Percentiles rank a stretch among this genome's conserved stretches.
phyloP scores from a whole-genome alignment of 2,113 vertebrate species.

The Phylloscopus trochiloides region DNA sequence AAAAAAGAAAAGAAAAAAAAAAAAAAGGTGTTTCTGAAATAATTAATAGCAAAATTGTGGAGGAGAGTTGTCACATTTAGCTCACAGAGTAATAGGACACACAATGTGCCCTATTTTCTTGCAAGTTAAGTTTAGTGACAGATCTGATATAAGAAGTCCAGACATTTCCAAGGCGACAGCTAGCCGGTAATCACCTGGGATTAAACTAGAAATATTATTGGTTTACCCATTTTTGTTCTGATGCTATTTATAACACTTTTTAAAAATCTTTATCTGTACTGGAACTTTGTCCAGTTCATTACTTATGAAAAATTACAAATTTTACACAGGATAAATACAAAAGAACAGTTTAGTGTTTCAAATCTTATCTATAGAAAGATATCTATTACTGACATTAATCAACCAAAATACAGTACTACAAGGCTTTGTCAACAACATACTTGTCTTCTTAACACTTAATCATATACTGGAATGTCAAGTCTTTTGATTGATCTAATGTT shows the following conservation, averaged over 20 bases:
- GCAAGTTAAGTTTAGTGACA: not conserved
- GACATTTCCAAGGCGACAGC: not conserved
- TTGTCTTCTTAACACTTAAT: not conserved
- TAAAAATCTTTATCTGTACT: not conserved
- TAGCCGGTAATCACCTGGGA: not conserved
- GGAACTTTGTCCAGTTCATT: not conserved
- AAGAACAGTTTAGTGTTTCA: not conserved
- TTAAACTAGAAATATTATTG: not conserved
- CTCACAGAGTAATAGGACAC: not conserved
- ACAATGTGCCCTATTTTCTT: not conserved
- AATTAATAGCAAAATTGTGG: not conserved
- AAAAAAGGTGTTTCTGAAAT: not conserved
- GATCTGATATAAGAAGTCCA: not conserved
- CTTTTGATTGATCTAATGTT: not conserved
- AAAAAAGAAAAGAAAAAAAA: not conserved
- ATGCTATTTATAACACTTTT: not conserved
- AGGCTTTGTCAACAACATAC: not conserved
- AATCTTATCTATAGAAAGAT: not conserved
- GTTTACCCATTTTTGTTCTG: not conserved
- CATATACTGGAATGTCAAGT: not conserved
- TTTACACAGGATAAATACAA: not conserved
- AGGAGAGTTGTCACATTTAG: not conserved
- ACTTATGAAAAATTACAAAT: not conserved
- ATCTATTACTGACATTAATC: not conserved
- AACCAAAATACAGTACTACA: not conserved